Conservation (phyloP, 2,888 invertebrate species). For the Xestia c-nigrum region DNA sequence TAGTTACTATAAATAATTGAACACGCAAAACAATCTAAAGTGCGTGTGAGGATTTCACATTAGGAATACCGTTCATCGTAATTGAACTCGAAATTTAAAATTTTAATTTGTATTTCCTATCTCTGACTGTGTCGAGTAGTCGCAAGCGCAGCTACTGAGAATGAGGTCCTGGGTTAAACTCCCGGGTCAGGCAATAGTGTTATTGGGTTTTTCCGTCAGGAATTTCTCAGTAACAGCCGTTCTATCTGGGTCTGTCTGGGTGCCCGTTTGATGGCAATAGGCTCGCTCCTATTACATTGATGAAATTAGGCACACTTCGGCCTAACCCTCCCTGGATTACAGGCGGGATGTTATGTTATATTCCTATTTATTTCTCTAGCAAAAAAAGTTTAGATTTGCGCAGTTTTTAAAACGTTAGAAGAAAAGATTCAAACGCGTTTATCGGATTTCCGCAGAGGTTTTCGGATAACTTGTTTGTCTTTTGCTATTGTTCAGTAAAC, state of each 20-base stretch:
- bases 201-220: too few relatives aligned
- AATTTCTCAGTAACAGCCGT: too few relatives aligned
- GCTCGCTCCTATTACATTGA: too few relatives aligned
- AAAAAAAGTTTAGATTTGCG: not conserved
- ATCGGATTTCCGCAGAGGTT: not conserved
- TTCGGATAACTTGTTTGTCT: not conserved
- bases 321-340: too few relatives aligned
- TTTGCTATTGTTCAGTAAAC: not conserved
- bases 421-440: slow-evolving; percentile 44
- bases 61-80: slow-evolving; percentile 20
- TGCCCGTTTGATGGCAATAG: too few relatives aligned
- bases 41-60: slow-evolving; percentile 25
- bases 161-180: too few relatives aligned
- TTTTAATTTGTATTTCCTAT: not conserved
- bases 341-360: too few relatives aligned
- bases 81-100: not conserved
- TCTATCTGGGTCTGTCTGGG: too few relatives aligned
- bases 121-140: too few relatives aligned
- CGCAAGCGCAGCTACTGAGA: too few relatives aligned
- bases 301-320: too few relatives aligned
- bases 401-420: slow-evolving; percentile 11
- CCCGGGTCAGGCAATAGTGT: too few relatives aligned
- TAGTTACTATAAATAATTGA: slow-evolving; percentile 13
- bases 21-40: slow-evolving; percentile 27
- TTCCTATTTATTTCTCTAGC: not conserved